These are phyloP conservation scores for Sepiola atlantica DNA, from an alignment of 2,888 invertebrate genomes.

Conservation along the genomic window DNA sequence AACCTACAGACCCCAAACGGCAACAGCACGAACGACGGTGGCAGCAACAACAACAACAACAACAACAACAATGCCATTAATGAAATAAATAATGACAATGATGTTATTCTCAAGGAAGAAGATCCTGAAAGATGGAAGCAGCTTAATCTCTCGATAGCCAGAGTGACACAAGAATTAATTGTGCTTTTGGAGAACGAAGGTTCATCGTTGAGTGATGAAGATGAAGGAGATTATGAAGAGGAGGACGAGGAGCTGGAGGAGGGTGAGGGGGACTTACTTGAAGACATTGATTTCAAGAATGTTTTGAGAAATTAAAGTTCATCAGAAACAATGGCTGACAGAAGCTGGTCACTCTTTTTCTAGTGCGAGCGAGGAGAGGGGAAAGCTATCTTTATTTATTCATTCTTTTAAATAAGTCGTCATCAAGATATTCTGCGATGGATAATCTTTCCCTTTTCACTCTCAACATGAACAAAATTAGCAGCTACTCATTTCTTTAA, in stretches of 20 bases:
- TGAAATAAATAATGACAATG: not conserved
- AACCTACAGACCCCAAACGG: not conserved
- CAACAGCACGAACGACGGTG: not conserved
- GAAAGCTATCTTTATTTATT: not conserved
- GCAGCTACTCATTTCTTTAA: not conserved
- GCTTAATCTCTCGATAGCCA: constrained; percentile 42
- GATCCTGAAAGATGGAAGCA: constrained; percentile 34
- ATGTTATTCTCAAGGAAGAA: not conserved
- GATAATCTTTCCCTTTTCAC: not conserved
- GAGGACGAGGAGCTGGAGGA: not conserved
- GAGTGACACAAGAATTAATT: constrained; percentile 37
- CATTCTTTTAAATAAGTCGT: not conserved
- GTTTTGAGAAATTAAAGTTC: not conserved
- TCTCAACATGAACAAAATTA: not conserved
- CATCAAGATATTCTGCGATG: not conserved
- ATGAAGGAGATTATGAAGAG: not conserved
- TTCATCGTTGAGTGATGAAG: not conserved
- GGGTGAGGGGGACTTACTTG: not conserved
- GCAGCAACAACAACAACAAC: not conserved
- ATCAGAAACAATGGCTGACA: not conserved
- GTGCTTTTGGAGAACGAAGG: constrained; percentile 38
- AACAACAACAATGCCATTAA: not conserved
- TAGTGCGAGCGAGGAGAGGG: not conserved
- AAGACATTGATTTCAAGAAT: not conserved
- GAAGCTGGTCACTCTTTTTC: not conserved